Evolutionary conservation across 2,113 vertebrate genomes (phyloP), one percentile per base, ranked within the genome.

Genomic region (Etia nguti): DNA sequence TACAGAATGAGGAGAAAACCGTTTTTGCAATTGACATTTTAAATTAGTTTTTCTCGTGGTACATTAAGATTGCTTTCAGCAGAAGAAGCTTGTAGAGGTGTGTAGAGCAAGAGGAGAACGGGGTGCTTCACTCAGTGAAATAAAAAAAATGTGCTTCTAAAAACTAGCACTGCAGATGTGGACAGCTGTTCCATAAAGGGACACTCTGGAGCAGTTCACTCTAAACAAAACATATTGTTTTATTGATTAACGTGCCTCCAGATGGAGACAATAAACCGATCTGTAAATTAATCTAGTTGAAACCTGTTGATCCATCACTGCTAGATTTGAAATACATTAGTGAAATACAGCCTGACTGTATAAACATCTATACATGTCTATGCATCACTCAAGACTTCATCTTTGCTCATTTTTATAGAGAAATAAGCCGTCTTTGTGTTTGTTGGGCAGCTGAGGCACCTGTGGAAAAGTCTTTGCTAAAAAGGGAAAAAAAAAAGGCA

Each of bases 21-120:
- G 13, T 16, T 70, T 79, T 81, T 75, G 13, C 75, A 46, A 29
- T 80, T 88, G 79, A 85, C 57, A 73, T 89, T 83, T 86, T n/a
- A 84, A 59, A 79, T 92, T 29, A 43, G 24, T 73, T 85, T 56
- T 83, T 57, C 31, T 77, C 18, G 38, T 29, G 22, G 15, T 36
- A 31, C 73, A 87, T 38, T 68, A 43, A 75, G 5, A 55, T 81
- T 50, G 22, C n/a, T 80, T 79, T 38, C 20, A 36, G 18, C 10
- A 38, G 29, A 15, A 24, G 12, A 16, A 46, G 54, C 34, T 79
- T 18, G 56, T 52, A 55, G 22, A 26, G 46, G 43, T 68, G 29
- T 82, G 24, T 43, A 34, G 10, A 65, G 20, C 43, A 13, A 41
- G 50, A 75, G 11, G n/a, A 79, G 36, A 43, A 26, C 1, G 12